A percentile compares a stretch with the other conserved stretches of the same genome.
Evolutionary conservation across 2,113 vertebrate genomes (phyloP).

Genomic region (Onychostoma macrolepis): DNA sequence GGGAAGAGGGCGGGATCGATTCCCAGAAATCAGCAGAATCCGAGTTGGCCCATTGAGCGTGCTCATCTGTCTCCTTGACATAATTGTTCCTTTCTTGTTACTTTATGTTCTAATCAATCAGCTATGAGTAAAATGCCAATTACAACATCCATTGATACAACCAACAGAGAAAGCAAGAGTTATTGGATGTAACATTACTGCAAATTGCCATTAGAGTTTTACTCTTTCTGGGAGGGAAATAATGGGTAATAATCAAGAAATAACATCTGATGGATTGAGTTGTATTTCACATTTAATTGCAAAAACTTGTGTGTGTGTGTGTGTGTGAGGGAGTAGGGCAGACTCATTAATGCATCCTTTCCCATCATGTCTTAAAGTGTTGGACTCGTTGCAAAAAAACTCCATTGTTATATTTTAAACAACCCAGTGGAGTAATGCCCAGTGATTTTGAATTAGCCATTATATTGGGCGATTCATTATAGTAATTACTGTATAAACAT

Average conservation of each 20-base stretch:
- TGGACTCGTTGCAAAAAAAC: constrained; percentile 35
- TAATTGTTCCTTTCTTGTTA: constrained; percentile 85
- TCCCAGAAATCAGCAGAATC: constrained; percentile 74
- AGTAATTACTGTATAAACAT: constrained; percentile 34
- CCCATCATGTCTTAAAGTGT: constrained; percentile 47
- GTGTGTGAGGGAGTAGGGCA: constrained; percentile 42
- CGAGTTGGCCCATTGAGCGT: constrained; percentile 62
- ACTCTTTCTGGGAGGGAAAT: constrained; percentile 61
- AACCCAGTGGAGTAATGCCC: constrained; percentile 38
- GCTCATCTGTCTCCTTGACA: constrained; percentile 80
- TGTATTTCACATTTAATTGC: constrained; percentile 74
- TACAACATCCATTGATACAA: constrained; percentile 82
- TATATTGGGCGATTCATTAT: constrained; percentile 19
- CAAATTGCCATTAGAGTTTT: constrained; percentile 83
- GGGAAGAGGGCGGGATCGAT: constrained; percentile 65
- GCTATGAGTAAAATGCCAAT: constrained; percentile 85
- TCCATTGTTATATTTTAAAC: constrained; percentile 49
- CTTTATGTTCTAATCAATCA: constrained; percentile 89
- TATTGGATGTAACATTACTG: constrained; percentile 79
- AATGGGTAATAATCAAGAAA: constrained; percentile 77
- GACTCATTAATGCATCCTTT: constrained; percentile 44
- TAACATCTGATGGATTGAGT: constrained; percentile 74
- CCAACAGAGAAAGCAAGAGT: constrained; percentile 79
- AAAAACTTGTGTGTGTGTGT: constrained; percentile 52
- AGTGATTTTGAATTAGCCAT: neutral